Base-by-base conservation (phyloP, 2,888 invertebrate genomes). In the Leistus spinibarbis region DNA sequence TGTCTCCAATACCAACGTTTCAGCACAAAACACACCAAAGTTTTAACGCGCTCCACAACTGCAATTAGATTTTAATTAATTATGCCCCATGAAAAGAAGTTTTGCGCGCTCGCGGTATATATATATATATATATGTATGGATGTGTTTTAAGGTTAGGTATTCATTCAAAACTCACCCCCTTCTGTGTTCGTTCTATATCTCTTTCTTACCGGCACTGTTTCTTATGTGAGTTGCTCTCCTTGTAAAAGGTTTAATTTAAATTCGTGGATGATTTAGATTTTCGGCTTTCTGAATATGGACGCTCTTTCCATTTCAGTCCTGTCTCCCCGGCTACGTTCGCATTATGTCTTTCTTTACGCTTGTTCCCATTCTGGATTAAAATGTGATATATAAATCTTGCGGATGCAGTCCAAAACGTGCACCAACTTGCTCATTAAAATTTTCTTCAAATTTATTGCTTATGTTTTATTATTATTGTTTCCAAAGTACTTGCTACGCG, bases 21-120 rank as follows among this genome's bases (percentile, higher is more conserved):
- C 80, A 79, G 80, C 81, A 82, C 83, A 83, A 84, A 85, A 85
- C 84, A 83, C 79, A 77, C 80, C 75, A 78, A 83, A 85, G 82
- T 83, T 84, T 84, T 82, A 82, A 83, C 83, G 81, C 80, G 81
- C 81, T 63, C 22, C 78, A 81, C 81, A 82, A 83, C 82, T 82
- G 84, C 85, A 85, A 85, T 85, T 85, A 85, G 84, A 85, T 83
- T 85, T 85, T 85, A 85, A 85, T 85, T 85, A 85, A 85, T 85
- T 85, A 85, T 85, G 83, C 84, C 82, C 81, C 83, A 82, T 85
- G 85, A 85, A 85, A 75, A 69, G 75, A 75, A 63, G 22, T 69
- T 75, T 63, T 53, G 27, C 19, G 63, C 53, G 27, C 16, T 19
- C 53, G 13, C 27, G n/a, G 65, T 19, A 10, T 27, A 9, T 23